These are phyloP conservation scores for Panurus biarmicus DNA, from an alignment of 2,113 vertebrate species.

Conservation along the genomic window DNA sequence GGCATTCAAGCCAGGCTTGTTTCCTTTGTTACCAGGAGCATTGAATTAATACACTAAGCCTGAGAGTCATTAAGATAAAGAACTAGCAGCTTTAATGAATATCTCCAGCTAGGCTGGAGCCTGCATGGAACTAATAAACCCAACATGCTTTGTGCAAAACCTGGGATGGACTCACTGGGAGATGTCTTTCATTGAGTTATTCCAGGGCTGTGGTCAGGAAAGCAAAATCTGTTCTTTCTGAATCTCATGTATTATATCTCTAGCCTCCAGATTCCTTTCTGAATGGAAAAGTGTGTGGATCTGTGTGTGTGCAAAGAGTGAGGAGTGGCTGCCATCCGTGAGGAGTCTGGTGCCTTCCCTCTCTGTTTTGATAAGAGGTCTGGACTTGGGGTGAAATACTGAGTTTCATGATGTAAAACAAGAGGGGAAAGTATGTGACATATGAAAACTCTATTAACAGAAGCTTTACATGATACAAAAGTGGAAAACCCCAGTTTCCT, in stretches of 20 bases:
- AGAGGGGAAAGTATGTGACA: not conserved
- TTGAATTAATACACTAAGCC: slow-evolving; percentile 54
- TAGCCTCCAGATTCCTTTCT: not conserved
- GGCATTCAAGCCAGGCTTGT: slow-evolving; percentile 17
- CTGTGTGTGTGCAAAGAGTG: not conserved
- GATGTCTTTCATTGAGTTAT: not conserved
- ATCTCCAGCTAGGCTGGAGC: slow-evolving; percentile 58
- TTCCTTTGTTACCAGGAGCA: slow-evolving; percentile 56
- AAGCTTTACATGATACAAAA: not conserved
- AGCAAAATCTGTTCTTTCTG: not conserved
- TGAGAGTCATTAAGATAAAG: slow-evolving; percentile 65
- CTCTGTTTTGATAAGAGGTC: not conserved
- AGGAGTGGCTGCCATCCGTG: not conserved
- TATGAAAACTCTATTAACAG: not conserved
- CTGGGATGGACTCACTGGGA: slow-evolving; percentile 28
- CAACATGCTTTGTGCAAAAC: slow-evolving; percentile 47
- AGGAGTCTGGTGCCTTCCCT: not conserved
- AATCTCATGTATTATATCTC: not conserved
- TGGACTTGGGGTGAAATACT: not conserved
- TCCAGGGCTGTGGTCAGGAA: not conserved
- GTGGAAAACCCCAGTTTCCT: not conserved
- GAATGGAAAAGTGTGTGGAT: not conserved
- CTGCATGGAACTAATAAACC: slow-evolving; percentile 58
- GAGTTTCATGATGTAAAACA: not conserved
- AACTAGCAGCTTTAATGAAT: slow-evolving; percentile 62